Conservation (phyloP, 1,140 invertebrate genomes). For the Acromyrmex echinatior region DNA sequence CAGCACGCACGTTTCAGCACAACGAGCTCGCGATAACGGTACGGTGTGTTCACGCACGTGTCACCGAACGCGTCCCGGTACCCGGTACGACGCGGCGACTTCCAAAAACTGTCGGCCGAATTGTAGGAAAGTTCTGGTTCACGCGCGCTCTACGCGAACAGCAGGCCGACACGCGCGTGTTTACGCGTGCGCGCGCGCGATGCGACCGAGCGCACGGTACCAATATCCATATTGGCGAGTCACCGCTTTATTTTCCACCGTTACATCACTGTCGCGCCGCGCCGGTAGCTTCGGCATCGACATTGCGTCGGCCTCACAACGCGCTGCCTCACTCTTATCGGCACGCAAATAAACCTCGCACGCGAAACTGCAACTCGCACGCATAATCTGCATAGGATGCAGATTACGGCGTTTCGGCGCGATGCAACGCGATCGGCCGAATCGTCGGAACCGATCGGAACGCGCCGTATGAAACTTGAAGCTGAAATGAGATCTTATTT, state of each 20-base stretch:
- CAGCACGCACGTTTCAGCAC: background rate
- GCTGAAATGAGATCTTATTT: background rate
- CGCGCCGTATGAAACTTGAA: background rate
- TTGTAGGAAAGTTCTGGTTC: slow-evolving; percentile 34
- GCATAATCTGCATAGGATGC: slow-evolving; percentile 42
- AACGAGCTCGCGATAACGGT: background rate
- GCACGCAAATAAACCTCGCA: background rate
- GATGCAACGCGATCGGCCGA: slow-evolving; percentile 7
- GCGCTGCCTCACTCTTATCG: slow-evolving; percentile 42
- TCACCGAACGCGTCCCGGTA: background rate
- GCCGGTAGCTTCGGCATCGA: slow-evolving; percentile 44
- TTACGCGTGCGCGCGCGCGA: slow-evolving; percentile 67
- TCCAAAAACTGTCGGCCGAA: slow-evolving; percentile 68
- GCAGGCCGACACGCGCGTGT: slow-evolving; percentile 45
- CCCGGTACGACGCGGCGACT: slow-evolving; percentile 41
- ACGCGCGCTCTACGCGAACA: background rate
- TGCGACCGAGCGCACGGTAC: slow-evolving; percentile 72
- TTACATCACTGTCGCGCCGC: slow-evolving; percentile 73
- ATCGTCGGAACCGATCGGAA: background rate
- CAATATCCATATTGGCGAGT: slow-evolving; percentile 71
- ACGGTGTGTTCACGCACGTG: slow-evolving; percentile 5
- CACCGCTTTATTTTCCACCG: slow-evolving; percentile 77
- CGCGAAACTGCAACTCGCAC: slow-evolving; percentile 5
- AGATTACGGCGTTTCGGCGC: background rate
- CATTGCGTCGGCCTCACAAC: slow-evolving; percentile 1